Percentiles rank a stretch among this genome's conserved stretches.
Evolutionary conservation across 2,888 invertebrate species (phyloP).

Genomic region (Leptinotarsa tumamoca): DNA sequence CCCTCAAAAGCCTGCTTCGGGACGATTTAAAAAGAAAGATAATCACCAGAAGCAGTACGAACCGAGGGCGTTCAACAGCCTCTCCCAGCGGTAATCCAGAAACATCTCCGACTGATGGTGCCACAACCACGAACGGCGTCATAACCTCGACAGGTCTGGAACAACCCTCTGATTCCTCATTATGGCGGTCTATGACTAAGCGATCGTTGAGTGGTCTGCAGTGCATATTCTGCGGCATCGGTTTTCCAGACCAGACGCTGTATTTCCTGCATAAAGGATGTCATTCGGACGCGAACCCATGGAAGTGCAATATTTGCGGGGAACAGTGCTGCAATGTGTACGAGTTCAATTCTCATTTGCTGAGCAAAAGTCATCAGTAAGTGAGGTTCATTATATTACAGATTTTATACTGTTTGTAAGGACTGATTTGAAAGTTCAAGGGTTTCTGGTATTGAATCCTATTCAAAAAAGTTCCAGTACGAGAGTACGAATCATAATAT

Average conservation of each 20-base stretch:
- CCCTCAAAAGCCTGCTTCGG: conserved; percentile 84
- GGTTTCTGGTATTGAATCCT: background rate
- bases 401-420: conserved; percentile 18
- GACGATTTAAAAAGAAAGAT: conserved; percentile 87
- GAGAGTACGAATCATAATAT: background rate
- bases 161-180: conserved; percentile 65
- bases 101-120: conserved; percentile 57
- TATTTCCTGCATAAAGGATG: conserved; percentile 98
- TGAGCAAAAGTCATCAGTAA: conserved; percentile 90
- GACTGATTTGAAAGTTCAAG: conserved; percentile 7
- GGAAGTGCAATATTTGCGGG: conserved; percentile 98
- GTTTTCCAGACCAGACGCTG: conserved; percentile 94
- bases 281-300: conserved; percentile 96
- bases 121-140: conserved; percentile 67
- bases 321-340: conserved; percentile 95
- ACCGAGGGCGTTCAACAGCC: conserved; percentile 64
- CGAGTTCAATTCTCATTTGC: conserved; percentile 95
- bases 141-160: conserved; percentile 81
- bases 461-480: background rate
- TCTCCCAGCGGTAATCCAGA: conserved; percentile 66
- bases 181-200: conserved; percentile 67
- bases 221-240: conserved; percentile 92
- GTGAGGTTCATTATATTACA: background rate
- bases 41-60: conserved; percentile 73
- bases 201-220: conserved; percentile 74